A percentile compares a stretch with the other conserved stretches of the same genome.
Conservation (phyloP, 2,888 invertebrate genomes). For the Invenusta paracnida region DNA sequence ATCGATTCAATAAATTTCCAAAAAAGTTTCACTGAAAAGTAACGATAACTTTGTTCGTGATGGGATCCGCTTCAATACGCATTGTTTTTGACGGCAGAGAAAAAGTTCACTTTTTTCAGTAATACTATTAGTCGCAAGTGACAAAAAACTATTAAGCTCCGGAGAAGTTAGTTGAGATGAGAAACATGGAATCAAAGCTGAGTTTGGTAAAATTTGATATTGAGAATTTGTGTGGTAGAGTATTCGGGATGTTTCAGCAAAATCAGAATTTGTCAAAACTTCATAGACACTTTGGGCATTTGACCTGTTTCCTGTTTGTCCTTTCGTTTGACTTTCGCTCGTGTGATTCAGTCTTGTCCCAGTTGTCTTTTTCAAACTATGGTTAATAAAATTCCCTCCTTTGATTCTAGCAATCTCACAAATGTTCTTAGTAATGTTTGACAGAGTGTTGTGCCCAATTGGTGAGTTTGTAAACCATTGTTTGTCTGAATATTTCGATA, state of each 20-base stretch:
- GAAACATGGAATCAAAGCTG: neutral
- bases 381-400: too few species aligned
- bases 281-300: neutral
- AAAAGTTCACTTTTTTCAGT: neutral
- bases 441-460: too few species aligned
- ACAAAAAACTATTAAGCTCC: neutral
- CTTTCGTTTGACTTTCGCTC: constrained; percentile 1
- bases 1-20: neutral
- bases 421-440: too few species aligned
- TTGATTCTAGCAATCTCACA: too few species aligned
- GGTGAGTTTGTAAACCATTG: too few species aligned
- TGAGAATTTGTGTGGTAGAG: neutral
- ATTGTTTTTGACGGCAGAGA: neutral
- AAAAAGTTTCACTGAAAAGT: neutral
- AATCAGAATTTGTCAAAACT: constrained; percentile 15
- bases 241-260: neutral
- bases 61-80: constrained; percentile 2
- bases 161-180: neutral
- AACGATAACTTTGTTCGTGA: neutral
- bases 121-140: neutral
- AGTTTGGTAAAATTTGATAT: neutral
- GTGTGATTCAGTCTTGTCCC: neutral
- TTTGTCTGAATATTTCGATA: too few species aligned
- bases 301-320: constrained; percentile 24
- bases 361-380: constrained; percentile 27